A percentile compares a stretch with the other conserved stretches of the same genome.
phyloP scores from a whole-genome alignment of 2,888 invertebrate genomes.

The Pyralis farinalis region DNA sequence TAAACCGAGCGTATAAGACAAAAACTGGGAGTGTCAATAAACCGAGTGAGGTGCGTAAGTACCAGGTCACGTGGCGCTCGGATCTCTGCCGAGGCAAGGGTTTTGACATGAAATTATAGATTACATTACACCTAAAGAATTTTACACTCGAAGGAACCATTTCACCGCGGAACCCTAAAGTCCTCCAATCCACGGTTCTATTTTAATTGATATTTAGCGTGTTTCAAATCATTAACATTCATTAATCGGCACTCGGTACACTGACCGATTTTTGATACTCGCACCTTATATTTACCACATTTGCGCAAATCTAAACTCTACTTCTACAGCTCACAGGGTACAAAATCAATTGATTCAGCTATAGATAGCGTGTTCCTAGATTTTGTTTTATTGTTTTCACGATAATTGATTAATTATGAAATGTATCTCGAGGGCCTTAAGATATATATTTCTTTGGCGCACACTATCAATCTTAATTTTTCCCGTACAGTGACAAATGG shows the following conservation, averaged over 20 bases:
- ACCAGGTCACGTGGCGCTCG: no score
- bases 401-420: conserved; percentile 14
- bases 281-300: conserved; percentile 1
- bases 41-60: no score
- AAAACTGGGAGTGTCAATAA: no score
- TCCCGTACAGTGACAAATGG: conserved; percentile 10
- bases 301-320: background rate
- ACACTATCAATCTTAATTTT: conserved; percentile 1
- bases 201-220: conserved; percentile 54
- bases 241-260: conserved; percentile 30
- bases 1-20: no score
- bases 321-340: background rate
- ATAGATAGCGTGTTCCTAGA: conserved; percentile 1
- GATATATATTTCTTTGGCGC: conserved; percentile 17
- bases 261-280: conserved; percentile 21
- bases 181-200: background rate
- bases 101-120: no score
- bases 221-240: conserved; percentile 42
- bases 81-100: no score
- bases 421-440: conserved; percentile 10
- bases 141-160: no score
- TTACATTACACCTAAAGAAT: no score
- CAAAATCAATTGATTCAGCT: background rate
- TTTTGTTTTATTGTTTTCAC: conserved; percentile 9
- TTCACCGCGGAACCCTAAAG: no score